Evolutionary conservation across 2,113 vertebrate species (phyloP), one percentile per base, ranked within the genome.

Genomic region (Antennarius striatus): DNA sequence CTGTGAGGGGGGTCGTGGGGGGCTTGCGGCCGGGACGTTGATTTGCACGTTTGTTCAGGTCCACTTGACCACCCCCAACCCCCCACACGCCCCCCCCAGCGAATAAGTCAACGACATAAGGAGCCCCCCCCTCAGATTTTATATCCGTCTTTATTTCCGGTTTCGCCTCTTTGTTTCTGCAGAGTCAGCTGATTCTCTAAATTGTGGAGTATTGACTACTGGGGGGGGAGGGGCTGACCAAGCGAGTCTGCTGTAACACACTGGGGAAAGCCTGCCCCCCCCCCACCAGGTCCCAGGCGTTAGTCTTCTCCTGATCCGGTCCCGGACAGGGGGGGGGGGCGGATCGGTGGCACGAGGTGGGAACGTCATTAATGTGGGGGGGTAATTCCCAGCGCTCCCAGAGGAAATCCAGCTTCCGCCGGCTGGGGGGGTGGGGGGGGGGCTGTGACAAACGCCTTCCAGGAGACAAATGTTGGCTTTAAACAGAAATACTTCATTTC

Each of bases 401-500:
- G 70, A 90, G 86, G 88, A 86, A 90, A 90, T 91, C 89, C 85
- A 84, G 65, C 84, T 81, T 76, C 65, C 80, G 67, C 81, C 72
- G 81, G 86, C 58, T 11, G 42, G 68, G 76, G 89, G 82, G 22
- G 22, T 1, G 22, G 22, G 22, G 22, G 22, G 22, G 22, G 22
- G 22, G 22, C 85, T 90, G 87, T 90, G 92, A 93, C 87, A 88
- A 92, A 91, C 91, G 89, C 87, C 76, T 91, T 87, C 83, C 77
- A 89, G 82, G 90, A 91, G 90, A 93, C 91, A 86, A 91, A 93
- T 91, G 89, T 89, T 87, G 85, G 85, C 84, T 90, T 92, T 91
- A 92, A 92, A 91, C 87, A 86, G 81, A 90, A 92, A 91, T 90
- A 86, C 91, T 93, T 93, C 89, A 93, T 92, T 93, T 92, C 89